Base-by-base conservation (phyloP, 1,140 invertebrate genomes). In the Lysiphlebus fabarum region DNA sequence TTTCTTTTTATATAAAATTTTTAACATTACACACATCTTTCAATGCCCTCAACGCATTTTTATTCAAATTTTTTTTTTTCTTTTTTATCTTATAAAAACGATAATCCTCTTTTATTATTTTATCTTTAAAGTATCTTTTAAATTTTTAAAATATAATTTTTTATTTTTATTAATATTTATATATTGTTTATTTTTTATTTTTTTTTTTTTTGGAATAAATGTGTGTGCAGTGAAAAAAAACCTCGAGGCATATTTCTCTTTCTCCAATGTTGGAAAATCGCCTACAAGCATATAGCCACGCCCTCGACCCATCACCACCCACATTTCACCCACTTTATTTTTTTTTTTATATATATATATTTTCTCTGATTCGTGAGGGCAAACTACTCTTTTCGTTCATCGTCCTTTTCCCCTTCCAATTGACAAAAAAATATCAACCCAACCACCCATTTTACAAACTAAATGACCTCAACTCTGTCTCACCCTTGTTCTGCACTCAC, bases 251-350 rank as follows among this genome's bases (percentile, higher is more conserved):
- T 55, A 41, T 54, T 43, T 61, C 12, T 38, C 43, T 53, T 49
- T 58, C 60, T 57, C 40, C n/a, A 38, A 14, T 2, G 58, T 42
- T 55, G 58, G 58, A 60, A 60, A 60, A 63, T 63, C 57, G 58
- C 50, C 36, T 37, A 58, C 40, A 10, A 44, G 45, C 37, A 36
- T 44, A 36, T 51, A 37, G 48, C 58, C 58, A 60, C 58, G 58
- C 58, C 58, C 53, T 60, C 53, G 6, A 56, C 53, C 38, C 34
- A 36, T 36, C 49, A 17, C 51, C 58, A 54, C 40, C 53, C 48
- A n/a, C 53, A n/a, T 12, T 36, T 17, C 58, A 56, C 12, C 40
- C 40, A 34, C 33, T 49, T 33, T 11, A 47, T 54, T 40, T 34
- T 49, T 50, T 38, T 38, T 41, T 40, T 41, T n/a, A n/a, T n/a